Conservation (phyloP, 2,888 invertebrate genomes). For the Exephanes ischioxanthus region DNA sequence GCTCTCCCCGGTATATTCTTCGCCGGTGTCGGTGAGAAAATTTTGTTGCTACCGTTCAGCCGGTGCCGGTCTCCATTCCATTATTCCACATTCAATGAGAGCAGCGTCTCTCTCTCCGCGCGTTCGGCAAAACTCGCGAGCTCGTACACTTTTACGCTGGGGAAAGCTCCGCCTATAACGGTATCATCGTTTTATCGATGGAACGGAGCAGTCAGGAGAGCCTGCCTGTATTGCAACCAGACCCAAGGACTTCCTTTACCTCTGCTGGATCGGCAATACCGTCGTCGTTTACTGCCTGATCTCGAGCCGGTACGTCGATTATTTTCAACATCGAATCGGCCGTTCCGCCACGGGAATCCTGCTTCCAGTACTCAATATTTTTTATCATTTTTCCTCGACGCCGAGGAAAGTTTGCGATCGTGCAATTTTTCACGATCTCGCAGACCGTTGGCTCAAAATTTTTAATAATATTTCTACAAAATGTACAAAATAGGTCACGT, state of each 20-base stretch:
- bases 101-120: conserved; percentile 3
- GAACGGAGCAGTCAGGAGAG: conserved; percentile 38
- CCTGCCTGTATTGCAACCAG: conserved; percentile 4
- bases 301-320: conserved; percentile 6
- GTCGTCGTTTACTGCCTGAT: conserved; percentile 6
- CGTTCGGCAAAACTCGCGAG: conserved; percentile 66
- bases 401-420: neutral
- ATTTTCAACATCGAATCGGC: conserved; percentile 11
- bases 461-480: neutral
- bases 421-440: neutral
- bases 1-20: conserved; percentile 41
- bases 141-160: conserved; percentile 50
- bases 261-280: neutral
- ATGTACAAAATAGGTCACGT: neutral
- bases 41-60: conserved; percentile 44
- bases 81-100: conserved; percentile 58
- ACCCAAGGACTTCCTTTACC: neutral
- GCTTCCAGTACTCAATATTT: neutral
- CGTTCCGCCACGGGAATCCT: neutral
- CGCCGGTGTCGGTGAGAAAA: conserved; percentile 25
- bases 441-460: neutral
- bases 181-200: conserved; percentile 68
- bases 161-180: conserved; percentile 52
- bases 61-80: conserved; percentile 38
- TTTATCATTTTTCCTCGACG: neutral